Evolutionary conservation across 1,140 invertebrate genomes (phyloP).

Genomic region (Solen grandis): DNA sequence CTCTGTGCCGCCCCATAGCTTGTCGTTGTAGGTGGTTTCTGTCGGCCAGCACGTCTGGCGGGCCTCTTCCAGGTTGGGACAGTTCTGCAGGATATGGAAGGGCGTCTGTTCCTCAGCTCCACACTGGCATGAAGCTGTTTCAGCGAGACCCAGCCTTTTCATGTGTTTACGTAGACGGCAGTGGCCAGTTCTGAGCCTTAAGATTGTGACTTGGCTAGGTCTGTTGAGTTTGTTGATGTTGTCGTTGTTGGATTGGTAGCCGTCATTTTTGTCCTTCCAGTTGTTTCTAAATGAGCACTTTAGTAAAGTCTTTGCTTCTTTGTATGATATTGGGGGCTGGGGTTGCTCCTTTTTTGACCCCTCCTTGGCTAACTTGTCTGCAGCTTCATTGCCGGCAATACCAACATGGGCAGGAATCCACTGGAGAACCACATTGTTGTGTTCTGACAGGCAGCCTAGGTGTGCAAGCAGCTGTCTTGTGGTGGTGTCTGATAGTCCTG

Average conservation of each 20-base stretch:
- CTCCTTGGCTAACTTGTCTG: background rate
- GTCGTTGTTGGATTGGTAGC: background rate
- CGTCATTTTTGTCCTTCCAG: background rate
- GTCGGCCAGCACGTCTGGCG: too few species aligned
- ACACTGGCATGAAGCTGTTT: too few species aligned
- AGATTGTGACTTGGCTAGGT: background rate
- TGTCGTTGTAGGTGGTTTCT: too few species aligned
- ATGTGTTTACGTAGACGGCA: too few species aligned
- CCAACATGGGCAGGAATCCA: slow-evolving; percentile 19
- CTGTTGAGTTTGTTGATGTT: background rate
- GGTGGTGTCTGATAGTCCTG: background rate
- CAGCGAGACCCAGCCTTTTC: too few species aligned
- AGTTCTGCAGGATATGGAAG: too few species aligned
- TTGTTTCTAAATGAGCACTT: background rate
- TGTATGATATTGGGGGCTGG: slow-evolving; percentile 8
- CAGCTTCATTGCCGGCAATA: slow-evolving; percentile 1
- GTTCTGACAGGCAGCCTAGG: background rate
- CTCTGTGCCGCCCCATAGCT: too few species aligned
- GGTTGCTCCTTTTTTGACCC: slow-evolving; percentile 3
- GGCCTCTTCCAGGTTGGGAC: too few species aligned
- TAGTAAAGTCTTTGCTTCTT: background rate
- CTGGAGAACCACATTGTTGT: slow-evolving; percentile 12
- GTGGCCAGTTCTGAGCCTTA: too few species aligned
- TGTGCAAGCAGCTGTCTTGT: background rate
- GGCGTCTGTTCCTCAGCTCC: too few species aligned